A percentile compares a stretch with the other conserved stretches of the same genome.
These are phyloP conservation scores for Philonicus albiceps DNA, from an alignment of 2,888 invertebrate genomes.

Conservation along the genomic window DNA sequence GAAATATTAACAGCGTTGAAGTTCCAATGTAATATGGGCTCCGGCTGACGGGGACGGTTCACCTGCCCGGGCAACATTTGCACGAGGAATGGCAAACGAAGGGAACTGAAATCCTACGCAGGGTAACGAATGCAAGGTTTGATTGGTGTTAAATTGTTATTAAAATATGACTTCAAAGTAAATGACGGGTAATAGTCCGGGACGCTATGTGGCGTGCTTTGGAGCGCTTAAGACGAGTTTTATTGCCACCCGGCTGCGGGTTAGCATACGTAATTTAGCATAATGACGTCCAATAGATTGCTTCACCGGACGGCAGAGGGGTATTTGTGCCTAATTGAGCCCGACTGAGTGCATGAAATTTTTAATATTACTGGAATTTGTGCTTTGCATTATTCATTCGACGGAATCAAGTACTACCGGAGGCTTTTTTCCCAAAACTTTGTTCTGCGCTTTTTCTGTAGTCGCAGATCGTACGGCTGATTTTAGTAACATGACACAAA, in stretches of 20 bases:
- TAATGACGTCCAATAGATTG: conserved; percentile 3
- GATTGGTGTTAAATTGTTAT: conserved; percentile 41
- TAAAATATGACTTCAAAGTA: conserved; percentile 33
- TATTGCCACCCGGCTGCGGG: not conserved
- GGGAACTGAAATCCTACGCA: not conserved
- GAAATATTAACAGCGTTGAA: conserved; percentile 49
- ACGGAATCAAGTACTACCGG: not conserved
- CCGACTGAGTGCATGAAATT: conserved; percentile 19
- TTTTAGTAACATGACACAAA: not conserved
- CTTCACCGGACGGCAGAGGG: not conserved
- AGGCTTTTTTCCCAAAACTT: not conserved
- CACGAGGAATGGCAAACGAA: not conserved
- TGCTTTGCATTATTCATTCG: not conserved
- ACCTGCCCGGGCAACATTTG: not conserved
- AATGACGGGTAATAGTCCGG: not conserved
- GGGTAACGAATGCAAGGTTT: not conserved
- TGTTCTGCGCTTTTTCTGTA: not conserved
- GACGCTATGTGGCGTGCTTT: conserved; percentile 24
- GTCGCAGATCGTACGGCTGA: not conserved
- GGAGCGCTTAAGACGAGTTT: conserved; percentile 17
- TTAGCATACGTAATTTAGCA: conserved; percentile 8
- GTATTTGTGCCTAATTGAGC: conserved; percentile 20
- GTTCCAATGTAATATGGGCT: not conserved
- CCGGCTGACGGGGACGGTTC: not conserved
- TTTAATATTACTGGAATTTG: not conserved